Evolutionary conservation across 2,113 vertebrate species (phyloP).

Genomic region (Grantiella picta): DNA sequence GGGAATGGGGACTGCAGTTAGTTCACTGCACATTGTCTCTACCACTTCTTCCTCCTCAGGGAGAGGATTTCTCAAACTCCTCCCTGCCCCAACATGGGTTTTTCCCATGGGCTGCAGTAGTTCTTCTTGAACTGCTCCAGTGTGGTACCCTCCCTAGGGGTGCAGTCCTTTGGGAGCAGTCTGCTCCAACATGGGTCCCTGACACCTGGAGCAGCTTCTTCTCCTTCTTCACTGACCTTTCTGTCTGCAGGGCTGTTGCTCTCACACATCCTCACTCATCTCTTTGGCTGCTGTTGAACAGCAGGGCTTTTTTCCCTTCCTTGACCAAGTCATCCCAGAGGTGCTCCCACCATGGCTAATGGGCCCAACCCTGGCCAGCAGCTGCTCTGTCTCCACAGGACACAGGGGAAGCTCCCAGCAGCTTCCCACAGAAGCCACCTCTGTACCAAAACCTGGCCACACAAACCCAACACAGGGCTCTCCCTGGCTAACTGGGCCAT

Average conservation of each 20-base stretch:
- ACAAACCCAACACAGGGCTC: not conserved
- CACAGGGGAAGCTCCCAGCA: not conserved
- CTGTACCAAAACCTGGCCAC: accelerated
- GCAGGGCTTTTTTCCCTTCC: not conserved
- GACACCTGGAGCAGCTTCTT: not conserved
- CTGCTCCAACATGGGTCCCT: not conserved
- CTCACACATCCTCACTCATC: not conserved
- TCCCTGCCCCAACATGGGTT: not conserved
- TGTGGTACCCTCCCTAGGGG: not conserved
- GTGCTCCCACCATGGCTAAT: not conserved
- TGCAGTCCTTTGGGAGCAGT: not conserved
- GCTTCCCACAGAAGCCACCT: not conserved
- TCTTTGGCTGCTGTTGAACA: not conserved
- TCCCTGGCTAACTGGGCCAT: not conserved
- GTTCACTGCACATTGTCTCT: not conserved
- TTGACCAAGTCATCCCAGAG: not conserved
- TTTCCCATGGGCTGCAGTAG: not conserved
- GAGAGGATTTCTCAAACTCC: not conserved
- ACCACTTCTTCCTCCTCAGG: not conserved
- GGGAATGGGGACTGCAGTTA: not conserved
- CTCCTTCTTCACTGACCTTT: not conserved
- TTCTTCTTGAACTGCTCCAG: not conserved
- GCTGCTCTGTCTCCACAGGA: not conserved
- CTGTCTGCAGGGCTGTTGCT: not conserved
- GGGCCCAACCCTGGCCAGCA: not conserved